phyloP scores from a whole-genome alignment of 2,113 vertebrate genomes.

The Corapipo altera region DNA sequence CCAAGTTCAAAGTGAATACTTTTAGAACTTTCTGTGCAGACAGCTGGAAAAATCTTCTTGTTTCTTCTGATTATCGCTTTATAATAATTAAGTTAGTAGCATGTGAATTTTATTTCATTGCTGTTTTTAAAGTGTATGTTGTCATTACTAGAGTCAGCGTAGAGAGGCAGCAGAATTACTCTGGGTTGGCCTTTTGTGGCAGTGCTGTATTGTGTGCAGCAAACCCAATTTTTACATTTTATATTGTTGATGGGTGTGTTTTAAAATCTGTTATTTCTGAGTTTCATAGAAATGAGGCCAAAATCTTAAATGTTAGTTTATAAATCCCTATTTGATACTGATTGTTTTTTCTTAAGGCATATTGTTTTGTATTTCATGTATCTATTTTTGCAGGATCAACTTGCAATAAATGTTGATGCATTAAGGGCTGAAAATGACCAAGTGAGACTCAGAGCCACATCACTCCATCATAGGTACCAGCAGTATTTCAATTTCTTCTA shows the following conservation, averaged over 20 bases:
- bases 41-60: not conserved
- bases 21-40: not conserved
- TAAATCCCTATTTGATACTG: not conserved
- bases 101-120: not conserved
- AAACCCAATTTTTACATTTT: not conserved
- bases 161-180: not conserved
- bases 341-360: not conserved
- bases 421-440: constrained; percentile 88
- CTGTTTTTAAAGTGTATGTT: not conserved
- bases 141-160: not conserved
- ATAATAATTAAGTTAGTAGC: not conserved
- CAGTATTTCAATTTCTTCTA: not conserved
- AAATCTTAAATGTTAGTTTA: not conserved
- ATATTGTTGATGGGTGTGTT: not conserved
- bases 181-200: not conserved
- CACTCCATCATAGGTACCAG: constrained; percentile 85
- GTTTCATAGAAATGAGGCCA: not conserved
- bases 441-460: constrained; percentile 82
- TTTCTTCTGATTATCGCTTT: not conserved
- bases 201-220: not conserved
- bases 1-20: not conserved
- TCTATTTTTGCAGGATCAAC: constrained; percentile 83
- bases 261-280: not conserved
- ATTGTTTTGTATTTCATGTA: not conserved
- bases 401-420: constrained; percentile 87